phyloP scores from a whole-genome alignment of 2,888 invertebrate species.

The Alviniconcha strummeri region DNA sequence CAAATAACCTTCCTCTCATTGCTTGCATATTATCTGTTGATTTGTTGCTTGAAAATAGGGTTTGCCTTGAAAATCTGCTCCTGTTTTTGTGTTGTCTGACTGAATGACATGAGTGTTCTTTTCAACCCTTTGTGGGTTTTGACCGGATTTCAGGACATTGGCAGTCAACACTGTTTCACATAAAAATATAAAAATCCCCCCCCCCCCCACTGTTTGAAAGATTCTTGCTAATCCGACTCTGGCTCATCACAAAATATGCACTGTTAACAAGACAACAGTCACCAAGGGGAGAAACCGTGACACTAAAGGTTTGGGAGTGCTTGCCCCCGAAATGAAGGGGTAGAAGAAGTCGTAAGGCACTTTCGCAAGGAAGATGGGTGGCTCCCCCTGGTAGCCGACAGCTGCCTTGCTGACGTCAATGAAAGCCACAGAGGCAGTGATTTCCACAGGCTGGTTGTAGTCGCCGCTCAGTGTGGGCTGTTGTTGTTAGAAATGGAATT shows the following conservation, averaged over 20 bases:
- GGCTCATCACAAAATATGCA: background rate
- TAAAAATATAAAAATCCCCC: too few relatives aligned
- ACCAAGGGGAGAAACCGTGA: background rate
- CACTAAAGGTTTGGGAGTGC: background rate
- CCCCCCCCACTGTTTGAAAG: too few relatives aligned
- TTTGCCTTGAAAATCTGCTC: too few relatives aligned
- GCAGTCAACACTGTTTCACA: too few relatives aligned
- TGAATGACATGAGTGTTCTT: too few relatives aligned
- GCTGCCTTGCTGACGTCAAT: constrained; percentile 76
- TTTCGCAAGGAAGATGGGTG: constrained; percentile 80
- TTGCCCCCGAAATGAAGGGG: constrained; percentile 73
- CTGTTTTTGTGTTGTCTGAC: too few relatives aligned
- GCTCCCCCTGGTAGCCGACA: constrained; percentile 76
- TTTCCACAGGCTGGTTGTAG: constrained; percentile 53
- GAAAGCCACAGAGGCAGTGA: constrained; percentile 74
- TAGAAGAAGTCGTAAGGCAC: constrained; percentile 85
- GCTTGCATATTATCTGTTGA: too few relatives aligned
- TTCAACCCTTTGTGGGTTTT: too few relatives aligned
- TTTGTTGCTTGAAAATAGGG: too few relatives aligned
- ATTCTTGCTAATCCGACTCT: too few relatives aligned
- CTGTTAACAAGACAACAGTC: background rate
- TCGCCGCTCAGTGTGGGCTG: constrained; percentile 8
- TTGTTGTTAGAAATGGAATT: background rate
- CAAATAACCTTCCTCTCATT: too few relatives aligned
- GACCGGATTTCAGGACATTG: too few relatives aligned